These are phyloP conservation scores for Asbolus verrucosus DNA, from an alignment of 1,140 invertebrate species.

Conservation along the genomic window DNA sequence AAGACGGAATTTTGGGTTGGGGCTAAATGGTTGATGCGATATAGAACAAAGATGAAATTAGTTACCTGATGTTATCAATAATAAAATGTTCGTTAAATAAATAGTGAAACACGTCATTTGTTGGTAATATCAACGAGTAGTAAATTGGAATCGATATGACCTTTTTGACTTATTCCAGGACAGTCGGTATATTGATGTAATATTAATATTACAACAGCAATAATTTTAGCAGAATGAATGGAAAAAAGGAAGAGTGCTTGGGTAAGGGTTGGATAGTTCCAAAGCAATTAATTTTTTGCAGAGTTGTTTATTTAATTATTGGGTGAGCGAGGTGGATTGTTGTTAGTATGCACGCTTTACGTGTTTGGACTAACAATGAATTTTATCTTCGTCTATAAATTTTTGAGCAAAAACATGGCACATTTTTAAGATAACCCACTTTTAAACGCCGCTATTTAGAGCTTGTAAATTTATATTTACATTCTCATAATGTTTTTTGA, in stretches of 20 bases:
- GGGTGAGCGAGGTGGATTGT: neutral
- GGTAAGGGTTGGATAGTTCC: slow-evolving; percentile 22
- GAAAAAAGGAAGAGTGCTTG: slow-evolving; percentile 3
- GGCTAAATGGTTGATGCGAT: too few relatives aligned
- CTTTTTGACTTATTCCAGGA: slow-evolving; percentile 14
- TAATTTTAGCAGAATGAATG: too few relatives aligned
- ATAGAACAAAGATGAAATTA: slow-evolving; percentile 3
- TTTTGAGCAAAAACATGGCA: slow-evolving; percentile 17
- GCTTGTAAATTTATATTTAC: slow-evolving; percentile 23
- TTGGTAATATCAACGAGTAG: neutral
- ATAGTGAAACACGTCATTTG: slow-evolving; percentile 14
- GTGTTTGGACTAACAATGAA: slow-evolving; percentile 14
- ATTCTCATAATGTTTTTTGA: neutral
- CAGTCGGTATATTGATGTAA: too few relatives aligned
- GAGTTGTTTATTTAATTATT: slow-evolving; percentile 38
- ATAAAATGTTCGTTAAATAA: slow-evolving; percentile 26
- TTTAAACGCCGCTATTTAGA: slow-evolving; percentile 6
- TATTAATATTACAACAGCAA: too few relatives aligned
- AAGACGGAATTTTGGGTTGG: too few relatives aligned
- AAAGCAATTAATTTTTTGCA: slow-evolving; percentile 20
- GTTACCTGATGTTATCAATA: too few relatives aligned
- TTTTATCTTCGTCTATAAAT: slow-evolving; percentile 36
- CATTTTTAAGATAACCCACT: slow-evolving; percentile 36
- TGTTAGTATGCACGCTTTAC: slow-evolving; percentile 29
- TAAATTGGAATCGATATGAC: slow-evolving; percentile 14